Evolutionary conservation across 2,888 invertebrate genomes (phyloP).

Genomic region (Lepas anatifera): DNA sequence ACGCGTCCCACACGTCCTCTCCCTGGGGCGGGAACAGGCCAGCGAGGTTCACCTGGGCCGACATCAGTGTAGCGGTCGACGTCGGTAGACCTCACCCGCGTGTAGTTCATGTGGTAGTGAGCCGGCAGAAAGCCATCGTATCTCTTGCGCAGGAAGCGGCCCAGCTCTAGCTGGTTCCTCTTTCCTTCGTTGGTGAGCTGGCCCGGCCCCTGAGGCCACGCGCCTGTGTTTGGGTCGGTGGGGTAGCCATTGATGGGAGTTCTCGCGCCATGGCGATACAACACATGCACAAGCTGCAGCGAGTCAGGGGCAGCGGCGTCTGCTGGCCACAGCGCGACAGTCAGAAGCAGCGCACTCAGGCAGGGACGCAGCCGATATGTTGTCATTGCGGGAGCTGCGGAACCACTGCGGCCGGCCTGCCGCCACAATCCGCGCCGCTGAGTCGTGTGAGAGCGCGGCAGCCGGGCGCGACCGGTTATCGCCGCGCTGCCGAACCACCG

Average conservation of each 20-base stretch:
- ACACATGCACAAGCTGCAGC: conserved; percentile 30
- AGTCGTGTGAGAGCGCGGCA: too few species aligned
- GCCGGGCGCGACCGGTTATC: too few species aligned
- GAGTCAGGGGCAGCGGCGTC: background rate
- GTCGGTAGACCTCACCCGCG: conserved; percentile 62
- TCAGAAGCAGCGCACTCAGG: too few species aligned
- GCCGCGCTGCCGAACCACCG: too few species aligned
- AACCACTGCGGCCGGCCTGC: too few species aligned
- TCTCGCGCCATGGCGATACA: conserved; percentile 82
- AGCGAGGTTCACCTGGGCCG: conserved; percentile 66
- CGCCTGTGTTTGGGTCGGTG: conserved; percentile 50
- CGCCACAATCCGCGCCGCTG: too few species aligned
- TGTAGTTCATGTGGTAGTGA: conserved; percentile 37
- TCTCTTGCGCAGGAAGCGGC: conserved; percentile 57
- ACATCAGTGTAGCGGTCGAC: conserved; percentile 82
- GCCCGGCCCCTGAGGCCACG: conserved; percentile 69
- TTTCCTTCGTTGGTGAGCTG: conserved; percentile 76
- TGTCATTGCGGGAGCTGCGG: too few species aligned
- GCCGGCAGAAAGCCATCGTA: conserved; percentile 42
- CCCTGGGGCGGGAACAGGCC: conserved; percentile 42
- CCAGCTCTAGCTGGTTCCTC: conserved; percentile 57
- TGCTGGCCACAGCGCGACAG: too few species aligned
- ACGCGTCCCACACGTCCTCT: conserved; percentile 29
- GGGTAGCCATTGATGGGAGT: conserved; percentile 70
- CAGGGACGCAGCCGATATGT: too few species aligned